phyloP scores from a whole-genome alignment of 2,113 vertebrate species.

The Gobius niger region DNA sequence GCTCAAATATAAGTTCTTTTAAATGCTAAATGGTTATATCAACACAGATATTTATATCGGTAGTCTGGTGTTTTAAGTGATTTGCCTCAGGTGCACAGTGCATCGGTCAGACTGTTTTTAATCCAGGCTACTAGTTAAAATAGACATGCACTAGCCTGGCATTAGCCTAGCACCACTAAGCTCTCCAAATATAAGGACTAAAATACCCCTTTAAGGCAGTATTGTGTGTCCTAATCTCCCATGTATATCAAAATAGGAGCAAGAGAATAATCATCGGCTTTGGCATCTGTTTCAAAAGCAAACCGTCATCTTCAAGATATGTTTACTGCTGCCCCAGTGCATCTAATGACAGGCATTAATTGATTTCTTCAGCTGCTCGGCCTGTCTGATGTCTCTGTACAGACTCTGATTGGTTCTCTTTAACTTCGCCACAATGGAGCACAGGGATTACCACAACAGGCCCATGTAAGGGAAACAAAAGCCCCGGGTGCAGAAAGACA shows the following conservation, averaged over 20 bases:
- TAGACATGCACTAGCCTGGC: too few species aligned
- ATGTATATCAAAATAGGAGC: not conserved
- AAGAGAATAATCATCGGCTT: not conserved
- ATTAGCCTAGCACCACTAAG: too few species aligned
- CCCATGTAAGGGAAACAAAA: slow-evolving; percentile 32
- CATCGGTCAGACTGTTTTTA: too few species aligned
- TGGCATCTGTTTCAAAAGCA: slow-evolving; percentile 1
- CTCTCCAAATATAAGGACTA: too few species aligned
- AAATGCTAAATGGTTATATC: too few species aligned
- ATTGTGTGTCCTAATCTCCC: not conserved
- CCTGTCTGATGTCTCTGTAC: slow-evolving; percentile 37
- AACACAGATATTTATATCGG: too few species aligned
- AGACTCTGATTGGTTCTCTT: slow-evolving; percentile 22
- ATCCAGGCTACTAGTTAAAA: too few species aligned
- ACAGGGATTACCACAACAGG: slow-evolving; percentile 27
- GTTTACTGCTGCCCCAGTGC: slow-evolving; percentile 11
- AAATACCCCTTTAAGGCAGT: too few species aligned
- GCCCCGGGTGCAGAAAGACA: slow-evolving; percentile 20
- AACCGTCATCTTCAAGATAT: slow-evolving; percentile 18
- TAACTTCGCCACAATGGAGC: slow-evolving; percentile 16
- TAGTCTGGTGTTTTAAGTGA: too few species aligned
- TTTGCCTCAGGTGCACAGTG: too few species aligned
- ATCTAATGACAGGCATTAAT: slow-evolving; percentile 28
- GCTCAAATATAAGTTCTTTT: too few species aligned
- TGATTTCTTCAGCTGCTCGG: slow-evolving; percentile 24